Evolutionary conservation across 2,113 vertebrate genomes (phyloP), one percentile per base, ranked within the genome.

Genomic region (Miniopterus natalensis): DNA sequence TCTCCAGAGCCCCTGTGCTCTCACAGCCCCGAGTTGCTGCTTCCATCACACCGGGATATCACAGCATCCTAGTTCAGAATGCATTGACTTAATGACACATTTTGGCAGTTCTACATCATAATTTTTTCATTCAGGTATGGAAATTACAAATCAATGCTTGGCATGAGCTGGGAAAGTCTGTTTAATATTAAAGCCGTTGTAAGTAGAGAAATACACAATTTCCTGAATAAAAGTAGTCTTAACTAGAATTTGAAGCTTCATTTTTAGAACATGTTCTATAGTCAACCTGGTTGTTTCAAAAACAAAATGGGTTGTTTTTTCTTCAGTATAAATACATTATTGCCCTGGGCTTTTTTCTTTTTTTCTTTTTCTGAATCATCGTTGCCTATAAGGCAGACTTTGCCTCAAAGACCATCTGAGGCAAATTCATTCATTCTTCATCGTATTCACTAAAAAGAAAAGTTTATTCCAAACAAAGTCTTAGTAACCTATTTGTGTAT

Each of bases 121-220:
- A 17, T 92, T 81, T 83, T 96, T 84, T 70, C 2, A 51, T 66
- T 85, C 9, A 63, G 78, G 13, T 74, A 88, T 80, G n/a, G 29
- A 75, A 93, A 78, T 88, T 88, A 77, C 36, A 88, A 90, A 84
- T 55, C 84, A 80, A 68, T 88, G 31, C 10, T 92, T 92, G 74
- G 11, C 15, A 89, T 89, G 31, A 6, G 1, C 53, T 77, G 20
- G 5, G 86, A 88, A 89, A 74, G 4, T 81, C 45, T 63, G 8
- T 71, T 92, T 92, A 91, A 45, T 89, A 94, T 74, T 88, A 92
- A 96, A 94, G 14, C n/a, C 27, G 55, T 14, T 57, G 36, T 92
- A 55, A 65, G 61, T 91, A 92, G 20, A 96, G 45, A 85, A 84
- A 66, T 78, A 40, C 42, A 70, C 68, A 77, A 68, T n/a, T 88